Evolutionary conservation across 2,888 invertebrate genomes (phyloP).

Genomic region (Scrobipalpa atriplicella): DNA sequence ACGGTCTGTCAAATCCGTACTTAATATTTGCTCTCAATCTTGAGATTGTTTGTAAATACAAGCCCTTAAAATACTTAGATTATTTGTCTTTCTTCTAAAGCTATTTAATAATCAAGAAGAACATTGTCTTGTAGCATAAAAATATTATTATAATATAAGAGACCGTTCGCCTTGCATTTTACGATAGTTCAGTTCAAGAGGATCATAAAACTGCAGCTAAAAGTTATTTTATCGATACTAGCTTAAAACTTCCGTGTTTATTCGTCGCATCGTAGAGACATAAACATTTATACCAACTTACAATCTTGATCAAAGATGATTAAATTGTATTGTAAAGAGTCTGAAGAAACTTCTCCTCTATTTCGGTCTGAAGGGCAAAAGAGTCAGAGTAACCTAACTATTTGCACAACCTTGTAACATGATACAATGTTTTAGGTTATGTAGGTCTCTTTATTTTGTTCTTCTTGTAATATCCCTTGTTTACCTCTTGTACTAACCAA

Average conservation of each 20-base stretch:
- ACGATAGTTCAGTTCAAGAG: not conserved
- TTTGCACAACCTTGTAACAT: too few species aligned
- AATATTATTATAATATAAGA: not conserved
- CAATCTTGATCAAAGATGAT: not conserved
- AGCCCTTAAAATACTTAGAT: too few species aligned
- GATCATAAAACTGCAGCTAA: conserved; percentile 8
- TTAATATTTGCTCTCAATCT: too few species aligned
- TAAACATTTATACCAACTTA: not conserved
- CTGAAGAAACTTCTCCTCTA: too few species aligned
- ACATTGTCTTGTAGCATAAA: not conserved
- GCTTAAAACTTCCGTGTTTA: not conserved
- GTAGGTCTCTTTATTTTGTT: too few species aligned
- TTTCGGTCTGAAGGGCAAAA: too few species aligned
- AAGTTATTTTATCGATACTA: conserved; percentile 9
- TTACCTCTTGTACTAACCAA: not conserved
- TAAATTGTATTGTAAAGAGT: not conserved
- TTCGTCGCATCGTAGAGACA: not conserved
- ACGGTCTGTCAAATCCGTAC: too few species aligned
- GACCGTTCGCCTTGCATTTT: not conserved
- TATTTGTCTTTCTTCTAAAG: too few species aligned
- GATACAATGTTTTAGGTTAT: too few species aligned
- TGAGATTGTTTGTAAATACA: too few species aligned
- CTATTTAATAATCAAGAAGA: not conserved
- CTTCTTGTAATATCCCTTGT: too few species aligned
- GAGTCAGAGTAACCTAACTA: too few species aligned